A percentile compares a stretch with the other conserved stretches of the same genome.
These are phyloP conservation scores for Scaptomyza graminum DNA, from an alignment of 1,140 invertebrate species.

Conservation along the genomic window DNA sequence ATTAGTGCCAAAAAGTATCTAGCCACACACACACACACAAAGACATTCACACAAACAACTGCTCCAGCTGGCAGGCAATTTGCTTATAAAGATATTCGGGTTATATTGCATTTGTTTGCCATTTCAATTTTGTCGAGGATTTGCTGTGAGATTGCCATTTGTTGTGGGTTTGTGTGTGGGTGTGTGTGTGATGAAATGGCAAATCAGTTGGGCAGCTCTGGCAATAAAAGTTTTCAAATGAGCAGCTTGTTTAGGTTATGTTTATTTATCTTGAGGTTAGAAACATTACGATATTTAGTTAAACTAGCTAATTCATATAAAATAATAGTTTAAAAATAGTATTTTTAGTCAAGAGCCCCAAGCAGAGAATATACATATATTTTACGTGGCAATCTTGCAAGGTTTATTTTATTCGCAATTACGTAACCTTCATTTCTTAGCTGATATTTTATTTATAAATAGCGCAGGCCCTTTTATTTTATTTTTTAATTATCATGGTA, in stretches of 20 bases:
- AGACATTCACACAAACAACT: not conserved
- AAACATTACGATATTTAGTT: not conserved
- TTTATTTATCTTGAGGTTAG: slow-evolving; percentile 6
- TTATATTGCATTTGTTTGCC: slow-evolving; percentile 39
- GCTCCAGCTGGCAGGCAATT: slow-evolving; percentile 26
- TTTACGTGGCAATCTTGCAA: too few species aligned
- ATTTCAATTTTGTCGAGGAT: slow-evolving; percentile 13
- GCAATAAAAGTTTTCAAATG: slow-evolving; percentile 31
- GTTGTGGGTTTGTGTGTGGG: not conserved
- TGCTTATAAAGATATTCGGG: slow-evolving; percentile 43
- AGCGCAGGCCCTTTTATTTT: too few species aligned
- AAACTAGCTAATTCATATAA: not conserved
- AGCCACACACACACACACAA: slow-evolving; percentile 10
- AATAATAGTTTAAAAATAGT: too few species aligned
- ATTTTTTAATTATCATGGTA: too few species aligned
- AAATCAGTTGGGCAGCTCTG: slow-evolving; percentile 8
- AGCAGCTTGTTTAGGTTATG: slow-evolving; percentile 6
- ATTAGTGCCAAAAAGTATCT: not conserved
- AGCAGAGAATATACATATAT: too few species aligned
- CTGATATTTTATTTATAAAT: too few species aligned
- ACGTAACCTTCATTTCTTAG: too few species aligned
- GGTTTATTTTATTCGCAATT: too few species aligned
- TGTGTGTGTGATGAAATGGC: slow-evolving; percentile 18
- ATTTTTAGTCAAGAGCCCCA: too few species aligned
- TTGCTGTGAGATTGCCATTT: slow-evolving; percentile 15